Evolutionary conservation across 2,888 invertebrate species (phyloP).

Genomic region (Athripsodes cinereus): DNA sequence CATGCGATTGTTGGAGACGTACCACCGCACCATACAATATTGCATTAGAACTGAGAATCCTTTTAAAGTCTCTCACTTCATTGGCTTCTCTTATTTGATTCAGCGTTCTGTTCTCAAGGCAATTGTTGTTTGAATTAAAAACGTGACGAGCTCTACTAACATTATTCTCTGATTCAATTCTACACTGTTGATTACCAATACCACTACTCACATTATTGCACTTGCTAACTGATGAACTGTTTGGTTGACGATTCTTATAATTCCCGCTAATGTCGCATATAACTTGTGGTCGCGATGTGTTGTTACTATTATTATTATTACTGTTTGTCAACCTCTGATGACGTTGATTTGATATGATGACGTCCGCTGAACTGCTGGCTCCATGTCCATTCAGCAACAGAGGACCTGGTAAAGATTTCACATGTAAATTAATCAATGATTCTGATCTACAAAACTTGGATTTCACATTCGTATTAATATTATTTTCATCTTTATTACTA

Average conservation of each 20-base stretch:
- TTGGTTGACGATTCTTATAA: too few species aligned
- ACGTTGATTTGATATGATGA: background rate
- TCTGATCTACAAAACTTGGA: background rate
- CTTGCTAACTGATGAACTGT: background rate
- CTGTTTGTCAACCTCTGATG: conserved; percentile 28
- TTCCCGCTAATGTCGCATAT: too few species aligned
- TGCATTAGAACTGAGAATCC: conserved; percentile 57
- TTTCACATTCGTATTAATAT: too few species aligned
- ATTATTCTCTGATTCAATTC: too few species aligned
- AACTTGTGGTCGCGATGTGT: background rate
- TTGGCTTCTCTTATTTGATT: conserved; percentile 55
- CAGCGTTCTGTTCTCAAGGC: conserved; percentile 46
- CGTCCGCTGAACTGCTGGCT: background rate
- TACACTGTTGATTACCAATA: too few species aligned
- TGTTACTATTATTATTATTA: too few species aligned
- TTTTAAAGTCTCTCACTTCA: conserved; percentile 55
- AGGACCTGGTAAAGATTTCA: conserved; percentile 26
- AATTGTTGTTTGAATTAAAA: conserved; percentile 27
- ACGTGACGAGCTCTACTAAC: conserved; percentile 27
- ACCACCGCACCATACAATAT: conserved; percentile 45
- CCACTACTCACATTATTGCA: background rate
- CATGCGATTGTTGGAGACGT: conserved; percentile 20
- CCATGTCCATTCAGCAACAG: conserved; percentile 9
- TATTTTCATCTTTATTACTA: background rate
- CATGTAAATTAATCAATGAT: conserved; percentile 21